Percentiles rank a stretch among this genome's conserved stretches.
Conservation (phyloP, 1,140 invertebrate species). For the Calephelis virginiensis region DNA sequence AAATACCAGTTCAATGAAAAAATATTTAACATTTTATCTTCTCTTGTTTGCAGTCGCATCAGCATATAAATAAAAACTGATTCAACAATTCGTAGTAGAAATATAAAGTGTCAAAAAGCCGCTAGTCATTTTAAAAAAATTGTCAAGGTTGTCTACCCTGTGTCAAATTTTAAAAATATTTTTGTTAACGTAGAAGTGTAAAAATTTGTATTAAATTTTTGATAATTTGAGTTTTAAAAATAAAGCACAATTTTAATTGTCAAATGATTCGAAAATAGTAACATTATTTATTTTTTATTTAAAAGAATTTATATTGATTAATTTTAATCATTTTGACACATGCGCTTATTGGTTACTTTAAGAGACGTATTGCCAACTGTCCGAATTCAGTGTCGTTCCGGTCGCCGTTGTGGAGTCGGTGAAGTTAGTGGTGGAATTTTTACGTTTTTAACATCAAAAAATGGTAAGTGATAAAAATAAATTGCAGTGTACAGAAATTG, state of each 20-base stretch:
- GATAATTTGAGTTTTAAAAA: not conserved
- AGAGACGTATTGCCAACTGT: constrained; percentile 68
- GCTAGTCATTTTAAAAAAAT: constrained; percentile 47
- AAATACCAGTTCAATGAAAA: constrained; percentile 41
- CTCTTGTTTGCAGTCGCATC: constrained; percentile 30
- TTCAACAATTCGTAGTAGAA: constrained; percentile 38
- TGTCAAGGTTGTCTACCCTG: constrained; percentile 58
- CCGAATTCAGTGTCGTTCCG: constrained; percentile 72
- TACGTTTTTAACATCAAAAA: constrained; percentile 76
- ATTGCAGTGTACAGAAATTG: constrained; percentile 53
- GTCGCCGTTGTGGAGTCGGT: constrained; percentile 74
- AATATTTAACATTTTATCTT: constrained; percentile 49
- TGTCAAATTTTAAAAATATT: constrained; percentile 29
- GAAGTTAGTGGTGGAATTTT: constrained; percentile 75
- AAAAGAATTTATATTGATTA: constrained; percentile 54
- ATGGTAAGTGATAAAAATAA: constrained; percentile 73
- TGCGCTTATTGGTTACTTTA: constrained; percentile 67
- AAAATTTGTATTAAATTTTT: not conserved
- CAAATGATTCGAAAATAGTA: not conserved
- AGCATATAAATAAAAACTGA: constrained; percentile 43
- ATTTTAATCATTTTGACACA: constrained; percentile 63
- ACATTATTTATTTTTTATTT: constrained; percentile 23
- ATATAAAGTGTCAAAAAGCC: constrained; percentile 36
- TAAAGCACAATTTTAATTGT: not conserved
- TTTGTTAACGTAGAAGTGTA: not conserved